A percentile compares a stretch with the other conserved stretches of the same genome.
Evolutionary conservation across 1,140 invertebrate species (phyloP).

Genomic region (Lordiphosa stackelbergi): DNA sequence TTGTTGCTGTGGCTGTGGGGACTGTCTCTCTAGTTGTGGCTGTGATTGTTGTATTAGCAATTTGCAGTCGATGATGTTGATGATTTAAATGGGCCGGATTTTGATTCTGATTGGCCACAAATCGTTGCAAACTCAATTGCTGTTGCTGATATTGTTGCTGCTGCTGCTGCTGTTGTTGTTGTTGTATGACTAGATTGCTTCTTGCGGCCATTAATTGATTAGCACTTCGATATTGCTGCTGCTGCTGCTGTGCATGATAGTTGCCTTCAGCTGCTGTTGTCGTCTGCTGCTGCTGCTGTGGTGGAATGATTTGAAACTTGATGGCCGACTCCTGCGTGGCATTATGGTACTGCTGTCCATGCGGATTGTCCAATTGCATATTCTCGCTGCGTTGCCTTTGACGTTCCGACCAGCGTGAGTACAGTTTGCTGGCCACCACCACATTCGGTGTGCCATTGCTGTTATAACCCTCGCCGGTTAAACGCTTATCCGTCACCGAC

Average conservation of each 20-base stretch:
- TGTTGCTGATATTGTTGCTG: constrained; percentile 58
- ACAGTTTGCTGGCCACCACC: constrained; percentile 72
- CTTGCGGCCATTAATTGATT: constrained; percentile 65
- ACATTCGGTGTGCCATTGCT: constrained; percentile 65
- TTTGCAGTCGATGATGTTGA: constrained; percentile 71
- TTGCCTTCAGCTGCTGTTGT: constrained; percentile 44
- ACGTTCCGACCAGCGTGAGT: constrained; percentile 74
- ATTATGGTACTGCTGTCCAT: constrained; percentile 63
- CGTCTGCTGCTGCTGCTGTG: constrained; percentile 58
- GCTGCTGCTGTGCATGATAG: constrained; percentile 52
- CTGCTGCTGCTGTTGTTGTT: constrained; percentile 48
- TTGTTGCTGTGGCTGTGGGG: constrained; percentile 22
- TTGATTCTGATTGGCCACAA: constrained; percentile 60
- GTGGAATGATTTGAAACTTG: constrained; percentile 77
- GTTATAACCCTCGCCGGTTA: constrained; percentile 43
- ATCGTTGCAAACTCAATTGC: constrained; percentile 67
- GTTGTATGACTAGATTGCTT: constrained; percentile 69
- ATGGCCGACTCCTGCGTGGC: constrained; percentile 70
- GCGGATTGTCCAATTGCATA: constrained; percentile 49
- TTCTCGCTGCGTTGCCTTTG: constrained; percentile 45
- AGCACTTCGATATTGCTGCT: constrained; percentile 66
- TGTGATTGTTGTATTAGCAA: constrained; percentile 75
- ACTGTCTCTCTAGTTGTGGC: constrained; percentile 55
- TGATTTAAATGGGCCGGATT: constrained; percentile 64
- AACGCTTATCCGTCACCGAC: constrained; percentile 75